Conservation (phyloP, 2,113 vertebrate species). For the Daphoenositta chrysoptera region DNA sequence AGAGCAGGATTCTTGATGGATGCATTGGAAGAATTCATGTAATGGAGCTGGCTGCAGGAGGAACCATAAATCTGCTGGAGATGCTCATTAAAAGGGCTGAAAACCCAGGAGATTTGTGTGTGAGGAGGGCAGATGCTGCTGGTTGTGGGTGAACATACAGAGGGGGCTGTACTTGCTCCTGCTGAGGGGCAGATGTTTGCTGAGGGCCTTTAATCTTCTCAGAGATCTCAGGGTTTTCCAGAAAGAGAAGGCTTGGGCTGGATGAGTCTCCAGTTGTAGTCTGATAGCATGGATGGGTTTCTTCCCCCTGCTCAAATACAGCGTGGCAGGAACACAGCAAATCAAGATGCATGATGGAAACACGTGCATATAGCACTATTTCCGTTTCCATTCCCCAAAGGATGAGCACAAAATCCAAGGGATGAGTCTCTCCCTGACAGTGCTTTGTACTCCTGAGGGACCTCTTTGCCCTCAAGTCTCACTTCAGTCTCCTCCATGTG, state of each 20-base stretch:
- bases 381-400: not conserved
- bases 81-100: not conserved
- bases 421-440: not conserved
- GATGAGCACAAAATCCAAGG: not conserved
- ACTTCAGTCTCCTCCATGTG: not conserved
- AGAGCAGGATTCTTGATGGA: not conserved
- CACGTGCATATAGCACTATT: not conserved
- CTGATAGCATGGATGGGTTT: not conserved
- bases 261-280: rapidly evolving
- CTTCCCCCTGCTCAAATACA: not conserved
- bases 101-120: not conserved
- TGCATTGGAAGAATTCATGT: not conserved
- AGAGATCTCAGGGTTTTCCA: not conserved
- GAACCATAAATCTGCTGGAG: conserved; percentile 1
- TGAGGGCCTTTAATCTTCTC: not conserved
- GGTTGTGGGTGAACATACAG: not conserved
- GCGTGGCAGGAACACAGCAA: not conserved
- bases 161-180: not conserved
- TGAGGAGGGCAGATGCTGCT: not conserved
- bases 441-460: not conserved
- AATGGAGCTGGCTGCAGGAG: not conserved
- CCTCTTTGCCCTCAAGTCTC: not conserved
- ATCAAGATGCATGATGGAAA: not conserved
- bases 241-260: not conserved
- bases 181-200: not conserved